Evolutionary conservation across 2,888 invertebrate genomes (phyloP).

Genomic region (Cenopis cana): DNA sequence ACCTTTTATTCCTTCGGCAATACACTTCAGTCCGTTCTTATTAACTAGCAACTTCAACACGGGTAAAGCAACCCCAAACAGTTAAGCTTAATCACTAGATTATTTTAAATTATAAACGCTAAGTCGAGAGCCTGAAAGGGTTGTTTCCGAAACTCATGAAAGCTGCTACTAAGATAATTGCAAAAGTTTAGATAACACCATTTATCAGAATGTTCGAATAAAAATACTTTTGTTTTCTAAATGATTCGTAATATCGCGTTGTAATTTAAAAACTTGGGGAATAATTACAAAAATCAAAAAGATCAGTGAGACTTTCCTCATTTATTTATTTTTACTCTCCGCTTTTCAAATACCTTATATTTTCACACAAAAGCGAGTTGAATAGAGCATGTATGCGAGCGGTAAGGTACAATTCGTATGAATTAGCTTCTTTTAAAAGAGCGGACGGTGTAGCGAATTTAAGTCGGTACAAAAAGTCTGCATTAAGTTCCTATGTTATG

Average conservation of each 20-base stretch:
- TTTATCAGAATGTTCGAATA: slow-evolving; percentile 35
- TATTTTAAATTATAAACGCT: slow-evolving; percentile 43
- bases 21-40: slow-evolving; percentile 42
- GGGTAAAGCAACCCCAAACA: slow-evolving; percentile 20
- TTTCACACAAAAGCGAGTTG: slow-evolving; percentile 42
- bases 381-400: slow-evolving; percentile 47
- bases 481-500: slow-evolving; percentile 59
- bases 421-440: slow-evolving; percentile 56
- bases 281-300: slow-evolving; percentile 6
- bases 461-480: slow-evolving; percentile 51
- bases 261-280: slow-evolving; percentile 27
- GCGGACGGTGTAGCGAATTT: slow-evolving; percentile 46
- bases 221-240: slow-evolving; percentile 34
- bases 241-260: slow-evolving; percentile 11
- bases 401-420: slow-evolving; percentile 55
- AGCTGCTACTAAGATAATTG: slow-evolving; percentile 37
- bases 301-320: background rate
- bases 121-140: slow-evolving; percentile 38
- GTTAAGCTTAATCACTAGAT: slow-evolving; percentile 41
- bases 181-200: slow-evolving; percentile 42
- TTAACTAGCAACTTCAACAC: slow-evolving; percentile 45
- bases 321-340: background rate
- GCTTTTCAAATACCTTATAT: slow-evolving; percentile 20
- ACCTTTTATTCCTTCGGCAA: slow-evolving; percentile 47
- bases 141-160: slow-evolving; percentile 40